phyloP scores from a whole-genome alignment of 2,113 vertebrate species.

The Tor tambroides region DNA sequence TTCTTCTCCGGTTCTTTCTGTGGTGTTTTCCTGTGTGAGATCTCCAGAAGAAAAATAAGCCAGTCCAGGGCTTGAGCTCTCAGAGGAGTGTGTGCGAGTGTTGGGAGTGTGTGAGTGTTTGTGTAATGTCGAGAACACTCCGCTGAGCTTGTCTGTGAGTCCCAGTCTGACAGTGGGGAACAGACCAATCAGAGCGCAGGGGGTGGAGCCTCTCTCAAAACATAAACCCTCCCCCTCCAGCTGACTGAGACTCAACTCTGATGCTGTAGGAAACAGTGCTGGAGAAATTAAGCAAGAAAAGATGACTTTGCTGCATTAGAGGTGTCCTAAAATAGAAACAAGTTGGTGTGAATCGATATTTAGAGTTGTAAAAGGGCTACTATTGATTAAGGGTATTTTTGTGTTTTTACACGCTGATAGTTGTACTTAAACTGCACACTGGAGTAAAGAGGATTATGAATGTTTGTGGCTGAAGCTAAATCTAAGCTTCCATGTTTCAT shows the following conservation, averaged over 20 bases:
- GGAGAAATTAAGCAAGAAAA: conserved; percentile 24
- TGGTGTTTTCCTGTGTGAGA: conserved; percentile 51
- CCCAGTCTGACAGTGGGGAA: conserved; percentile 65
- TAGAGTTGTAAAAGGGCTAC: neutral
- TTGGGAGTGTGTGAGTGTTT: conserved; percentile 48
- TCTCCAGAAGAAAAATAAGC: conserved; percentile 69
- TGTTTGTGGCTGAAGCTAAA: conserved; percentile 1
- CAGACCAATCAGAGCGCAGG: conserved; percentile 67
- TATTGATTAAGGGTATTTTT: neutral
- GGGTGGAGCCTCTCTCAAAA: conserved; percentile 64
- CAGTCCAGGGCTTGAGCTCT: conserved; percentile 69
- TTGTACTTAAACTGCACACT: neutral
- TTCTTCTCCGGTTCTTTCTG: conserved; percentile 45
- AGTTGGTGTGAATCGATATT: neutral
- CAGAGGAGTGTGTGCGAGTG: conserved; percentile 45
- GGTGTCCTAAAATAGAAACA: neutral
- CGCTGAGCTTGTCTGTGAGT: conserved; percentile 53
- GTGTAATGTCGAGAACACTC: conserved; percentile 73
- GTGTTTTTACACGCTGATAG: neutral
- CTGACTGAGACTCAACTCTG: conserved; percentile 24
- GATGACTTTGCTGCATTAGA: conserved; percentile 41
- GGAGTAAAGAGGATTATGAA: conserved; percentile 39
- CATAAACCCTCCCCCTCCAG: conserved; percentile 62
- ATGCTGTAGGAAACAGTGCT: neutral
- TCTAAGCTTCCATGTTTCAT: conserved; percentile 3